Evolutionary conservation across 2,888 invertebrate genomes (phyloP), one percentile per base, ranked within the genome.

Genomic region (Drosophila atripex): DNA sequence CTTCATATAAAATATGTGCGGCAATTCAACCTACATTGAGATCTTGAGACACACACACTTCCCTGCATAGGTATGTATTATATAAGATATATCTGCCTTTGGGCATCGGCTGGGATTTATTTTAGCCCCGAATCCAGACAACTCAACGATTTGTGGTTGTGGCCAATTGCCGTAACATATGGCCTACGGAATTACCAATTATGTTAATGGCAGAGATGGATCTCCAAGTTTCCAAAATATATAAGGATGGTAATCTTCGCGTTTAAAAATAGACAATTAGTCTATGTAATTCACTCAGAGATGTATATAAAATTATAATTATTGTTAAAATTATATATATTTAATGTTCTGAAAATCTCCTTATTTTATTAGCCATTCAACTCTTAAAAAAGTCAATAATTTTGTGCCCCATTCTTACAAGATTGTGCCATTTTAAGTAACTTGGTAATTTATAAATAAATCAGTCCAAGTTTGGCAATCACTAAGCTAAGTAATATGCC

Each of bases 1-100:
- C 8, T 30, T 68, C 70, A n/a, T 64, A 73, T 66, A 75, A 83
- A 78, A 80, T 66, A 84, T 80, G 76, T 84, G 84, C 75, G 69
- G 74, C 78, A 80, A 74, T 76, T 74, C 60, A 71, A 61, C 52
- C 63, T 38, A 64, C 63, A 63, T 61, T 49, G 30, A 23, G 8
- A 47, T 32, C 47, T 18, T n/a, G n/a, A n/a, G n/a, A 1, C 7
- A 14, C 25, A 32, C 55, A 54, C 8, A 45, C 18, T 14, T 12
- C 39, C 25, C 14, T 16, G 38, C 21, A 45, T 43, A 35, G 16
- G 3, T 41, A 41, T 28, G 7, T 52, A 5, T 23, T 18, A 53
- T 16, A 3, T 12, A 38, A 45, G n/a, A 14, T 7, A 49, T 21
- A 56, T n/a, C 18, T 18, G 38, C 28, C 41, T 39, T 38, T 59